Conservation (phyloP, 2,113 vertebrate species). For the Bubo blakistoni region DNA sequence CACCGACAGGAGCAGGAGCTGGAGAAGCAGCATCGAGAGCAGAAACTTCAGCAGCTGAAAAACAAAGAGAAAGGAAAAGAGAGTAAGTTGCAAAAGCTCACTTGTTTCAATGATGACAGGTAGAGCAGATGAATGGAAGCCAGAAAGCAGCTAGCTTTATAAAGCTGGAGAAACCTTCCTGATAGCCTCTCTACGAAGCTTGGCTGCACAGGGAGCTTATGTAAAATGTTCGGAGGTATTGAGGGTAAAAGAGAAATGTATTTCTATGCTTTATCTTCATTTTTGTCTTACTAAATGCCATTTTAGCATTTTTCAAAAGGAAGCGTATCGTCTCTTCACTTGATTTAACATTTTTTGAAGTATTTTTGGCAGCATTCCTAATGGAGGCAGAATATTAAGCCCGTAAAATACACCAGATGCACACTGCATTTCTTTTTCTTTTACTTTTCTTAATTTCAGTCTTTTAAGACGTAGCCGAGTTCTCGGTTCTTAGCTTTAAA, state of each 20-base stretch:
- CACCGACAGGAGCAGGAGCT: conserved; percentile 94
- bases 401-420: neutral
- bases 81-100: conserved; percentile 79
- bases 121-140: neutral
- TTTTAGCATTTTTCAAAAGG: neutral
- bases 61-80: conserved; percentile 97
- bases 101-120: neutral
- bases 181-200: neutral
- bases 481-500: conserved; percentile 8
- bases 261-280: neutral
- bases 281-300: neutral
- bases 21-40: conserved; percentile 94
- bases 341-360: conserved; percentile 30
- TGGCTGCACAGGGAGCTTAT: neutral
- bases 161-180: neutral
- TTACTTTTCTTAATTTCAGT: neutral
- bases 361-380: conserved; percentile 36
- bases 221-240: neutral
- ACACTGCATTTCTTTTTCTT: neutral
- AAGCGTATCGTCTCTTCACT: neutral
- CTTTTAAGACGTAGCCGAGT: conserved; percentile 24
- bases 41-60: conserved; percentile 93
- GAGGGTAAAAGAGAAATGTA: neutral
- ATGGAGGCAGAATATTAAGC: conserved; percentile 9
- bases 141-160: neutral